Conservation (phyloP, 2,113 vertebrate genomes). For the Clarias gariepinus region DNA sequence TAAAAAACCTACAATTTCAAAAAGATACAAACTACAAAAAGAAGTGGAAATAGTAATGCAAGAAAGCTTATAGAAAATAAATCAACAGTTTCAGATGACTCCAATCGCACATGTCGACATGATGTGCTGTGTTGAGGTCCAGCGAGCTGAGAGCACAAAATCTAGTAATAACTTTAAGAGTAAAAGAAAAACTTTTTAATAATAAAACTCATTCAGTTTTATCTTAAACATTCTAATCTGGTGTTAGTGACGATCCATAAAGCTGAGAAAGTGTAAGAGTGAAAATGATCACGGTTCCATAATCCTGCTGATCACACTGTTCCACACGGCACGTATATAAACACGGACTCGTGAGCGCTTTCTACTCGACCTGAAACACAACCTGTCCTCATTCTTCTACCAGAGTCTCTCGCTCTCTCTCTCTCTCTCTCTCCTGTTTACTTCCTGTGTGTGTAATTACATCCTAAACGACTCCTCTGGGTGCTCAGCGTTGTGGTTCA, state of each 20-base stretch:
- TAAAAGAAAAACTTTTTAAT: neutral
- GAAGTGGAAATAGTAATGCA: neutral
- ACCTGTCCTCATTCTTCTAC: neutral
- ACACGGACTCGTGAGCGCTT: neutral
- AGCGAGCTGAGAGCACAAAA: no score
- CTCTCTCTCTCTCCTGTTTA: neutral
- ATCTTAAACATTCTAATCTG: neutral
- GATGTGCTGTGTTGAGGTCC: no score
- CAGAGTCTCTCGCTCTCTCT: neutral
- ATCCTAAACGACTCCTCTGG: slow-evolving; percentile 12
- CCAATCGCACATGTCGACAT: neutral
- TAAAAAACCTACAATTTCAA: no score
- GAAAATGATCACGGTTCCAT: neutral
- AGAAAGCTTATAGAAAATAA: neutral
- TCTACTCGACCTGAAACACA: neutral
- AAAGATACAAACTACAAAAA: neutral
- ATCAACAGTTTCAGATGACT: neutral
- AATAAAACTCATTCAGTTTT: neutral
- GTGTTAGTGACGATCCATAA: neutral
- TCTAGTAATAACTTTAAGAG: no score
- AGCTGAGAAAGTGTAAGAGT: neutral
- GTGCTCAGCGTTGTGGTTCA: slow-evolving; percentile 22
- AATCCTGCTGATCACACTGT: neutral
- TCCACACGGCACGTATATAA: neutral
- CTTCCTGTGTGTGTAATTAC: slow-evolving; percentile 14